phyloP scores from a whole-genome alignment of 2,888 invertebrate genomes.

The Troilus luridus region DNA sequence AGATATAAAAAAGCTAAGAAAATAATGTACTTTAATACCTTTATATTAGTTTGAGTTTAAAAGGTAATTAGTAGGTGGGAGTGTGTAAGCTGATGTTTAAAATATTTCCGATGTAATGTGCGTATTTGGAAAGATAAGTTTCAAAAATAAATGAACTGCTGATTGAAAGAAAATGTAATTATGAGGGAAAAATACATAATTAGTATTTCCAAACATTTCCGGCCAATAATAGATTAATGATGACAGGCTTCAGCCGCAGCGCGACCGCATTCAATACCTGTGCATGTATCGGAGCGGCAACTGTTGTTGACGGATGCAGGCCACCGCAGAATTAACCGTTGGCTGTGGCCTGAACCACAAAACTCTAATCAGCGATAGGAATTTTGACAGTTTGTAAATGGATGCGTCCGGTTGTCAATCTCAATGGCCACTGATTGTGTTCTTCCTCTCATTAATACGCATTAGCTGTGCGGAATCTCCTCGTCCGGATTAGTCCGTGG shows the following conservation, averaged over 20 bases:
- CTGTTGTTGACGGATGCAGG: not conserved
- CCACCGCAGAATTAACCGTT: not conserved
- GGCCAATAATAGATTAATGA: not conserved
- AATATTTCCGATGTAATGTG: no score
- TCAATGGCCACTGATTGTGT: not conserved
- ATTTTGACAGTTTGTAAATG: conserved; percentile 27
- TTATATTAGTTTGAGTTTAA: no score
- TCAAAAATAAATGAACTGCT: no score
- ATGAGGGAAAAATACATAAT: no score
- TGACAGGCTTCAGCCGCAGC: not conserved
- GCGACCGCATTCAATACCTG: not conserved
- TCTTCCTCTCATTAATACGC: not conserved
- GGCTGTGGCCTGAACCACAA: not conserved
- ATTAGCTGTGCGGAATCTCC: not conserved
- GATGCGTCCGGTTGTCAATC: not conserved
- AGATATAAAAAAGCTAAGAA: no score
- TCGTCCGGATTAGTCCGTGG: not conserved
- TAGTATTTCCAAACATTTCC: not conserved
- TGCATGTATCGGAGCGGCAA: not conserved
- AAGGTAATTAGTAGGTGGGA: no score
- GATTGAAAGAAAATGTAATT: no score
- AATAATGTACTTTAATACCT: no score
- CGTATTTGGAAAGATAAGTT: no score
- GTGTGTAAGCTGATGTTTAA: no score
- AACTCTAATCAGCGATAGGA: conserved; percentile 18